Evolutionary conservation across 2,797 vertebrate genomes (phyloP), one percentile per base, ranked within the genome.

Genomic region (Coregonus suidteri): DNA sequence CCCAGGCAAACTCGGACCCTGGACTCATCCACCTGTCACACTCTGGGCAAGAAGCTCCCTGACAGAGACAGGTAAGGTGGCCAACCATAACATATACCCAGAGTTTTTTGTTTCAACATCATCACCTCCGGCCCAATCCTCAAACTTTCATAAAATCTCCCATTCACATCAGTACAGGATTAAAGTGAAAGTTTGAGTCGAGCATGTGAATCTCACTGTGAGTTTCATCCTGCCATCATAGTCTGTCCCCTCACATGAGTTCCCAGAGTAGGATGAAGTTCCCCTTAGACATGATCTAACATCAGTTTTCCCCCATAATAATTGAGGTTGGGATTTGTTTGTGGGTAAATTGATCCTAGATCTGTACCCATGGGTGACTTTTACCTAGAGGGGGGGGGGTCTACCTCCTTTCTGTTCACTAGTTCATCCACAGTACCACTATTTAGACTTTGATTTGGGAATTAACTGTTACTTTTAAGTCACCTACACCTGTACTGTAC

Each of bases 1-100:
- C 92, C 84, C 95, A 99, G 97, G 95, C 96, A 96, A 86, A 94
- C 95, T 92, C 95, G 96, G 95, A 96, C 95, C 91, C 92, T 95
- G 95, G 97, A 97, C 93, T 95, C 93, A 91, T 93, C 96, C 91
- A 96, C 94, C 91, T 95, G 92, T 96, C 97, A 95, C 91, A 96
- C 95, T 93, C 93, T 94, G 90, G 91, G 94, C 95, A 96, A 94
- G 93, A 96, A 95, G 94, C 91, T 90, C 90, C 90, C 95, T 93
- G 95, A 96, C 93, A 92, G 93, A 81, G 92, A 95, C 96, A 98
- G 97, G 97, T 99, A 98, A 99, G 71, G 72, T 64, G 75, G 71
- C 77, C 84, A 83, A 83, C 77, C 79, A 80, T 73, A 52, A 64
- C 25, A 37, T 30, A 13, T 34, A 51, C n/a, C 34, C 31, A 2